A percentile compares a stretch with the other conserved stretches of the same genome.
Conservation (phyloP, 2,888 invertebrate genomes). For the Azorinus chamasolen region DNA sequence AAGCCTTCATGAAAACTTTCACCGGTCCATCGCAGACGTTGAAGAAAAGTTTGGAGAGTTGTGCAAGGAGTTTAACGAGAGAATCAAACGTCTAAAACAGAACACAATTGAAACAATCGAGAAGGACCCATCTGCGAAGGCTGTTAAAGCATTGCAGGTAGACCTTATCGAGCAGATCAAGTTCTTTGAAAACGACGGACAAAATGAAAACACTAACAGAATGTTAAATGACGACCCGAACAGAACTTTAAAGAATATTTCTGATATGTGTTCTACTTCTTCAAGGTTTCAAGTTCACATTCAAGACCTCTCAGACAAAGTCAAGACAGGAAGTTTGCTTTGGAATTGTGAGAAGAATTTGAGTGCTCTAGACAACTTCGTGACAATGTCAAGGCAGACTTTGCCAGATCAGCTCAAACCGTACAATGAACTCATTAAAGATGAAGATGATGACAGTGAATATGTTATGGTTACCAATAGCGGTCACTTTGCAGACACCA, state of each 20-base stretch:
- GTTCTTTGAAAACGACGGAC: conserved; percentile 20
- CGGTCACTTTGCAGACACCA: conserved; percentile 41
- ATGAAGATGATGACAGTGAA: conserved; percentile 45
- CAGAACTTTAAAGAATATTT: conserved; percentile 24
- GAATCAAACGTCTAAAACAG: conserved; percentile 33
- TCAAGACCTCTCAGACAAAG: conserved; percentile 41
- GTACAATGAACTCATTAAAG: conserved; percentile 25
- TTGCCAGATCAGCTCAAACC: conserved; percentile 39
- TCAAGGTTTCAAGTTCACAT: conserved; percentile 51
- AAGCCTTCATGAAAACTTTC: conserved; percentile 38
- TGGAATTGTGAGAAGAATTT: conserved; percentile 44
- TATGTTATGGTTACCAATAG: conserved; percentile 52
- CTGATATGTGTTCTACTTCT: conserved; percentile 44
- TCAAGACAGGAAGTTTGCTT: conserved; percentile 36
- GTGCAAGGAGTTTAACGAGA: conserved; percentile 29
- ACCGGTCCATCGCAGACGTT: conserved; percentile 46
- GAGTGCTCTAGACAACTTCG: conserved; percentile 41
- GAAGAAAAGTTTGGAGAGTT: conserved; percentile 43
- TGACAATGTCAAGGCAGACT: conserved; percentile 30
- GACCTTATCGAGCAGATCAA: conserved; percentile 36
- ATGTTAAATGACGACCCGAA: conserved; percentile 55
- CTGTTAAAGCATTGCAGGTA: conserved; percentile 30
- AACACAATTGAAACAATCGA: conserved; percentile 42
- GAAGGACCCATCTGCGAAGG: conserved; percentile 20
- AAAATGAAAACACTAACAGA: conserved; percentile 10